A percentile compares a stretch with the other conserved stretches of the same genome.
Evolutionary conservation across 2,113 vertebrate species (phyloP).

Genomic region (Sorex fumeus): DNA sequence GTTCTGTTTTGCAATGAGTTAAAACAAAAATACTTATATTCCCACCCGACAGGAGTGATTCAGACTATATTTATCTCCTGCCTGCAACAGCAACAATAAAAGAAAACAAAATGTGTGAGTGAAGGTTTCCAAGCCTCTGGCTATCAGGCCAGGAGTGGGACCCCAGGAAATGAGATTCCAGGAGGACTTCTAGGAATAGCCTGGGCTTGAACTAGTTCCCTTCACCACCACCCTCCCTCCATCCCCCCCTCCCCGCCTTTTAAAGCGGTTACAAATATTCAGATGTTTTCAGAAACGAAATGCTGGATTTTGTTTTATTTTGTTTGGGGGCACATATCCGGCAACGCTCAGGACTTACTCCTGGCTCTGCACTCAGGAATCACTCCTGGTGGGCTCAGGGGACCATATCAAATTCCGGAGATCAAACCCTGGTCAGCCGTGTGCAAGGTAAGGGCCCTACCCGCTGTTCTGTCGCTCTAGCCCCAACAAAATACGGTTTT

Average conservation of each 20-base stretch:
- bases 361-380: too few species aligned
- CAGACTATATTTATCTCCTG: neutral
- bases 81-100: neutral
- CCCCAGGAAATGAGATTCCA: neutral
- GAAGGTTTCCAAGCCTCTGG: neutral
- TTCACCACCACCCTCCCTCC: too few species aligned
- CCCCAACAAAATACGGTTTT: too few species aligned
- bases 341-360: too few species aligned
- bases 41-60: slow-evolving; percentile 12
- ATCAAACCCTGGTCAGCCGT: too few species aligned
- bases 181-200: too few species aligned
- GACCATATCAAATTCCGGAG: too few species aligned
- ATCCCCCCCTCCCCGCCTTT: neutral
- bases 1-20: neutral
- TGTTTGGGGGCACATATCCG: too few species aligned
- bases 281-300: slow-evolving; percentile 99
- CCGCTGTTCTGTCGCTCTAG: too few species aligned
- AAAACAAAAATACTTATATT: neutral
- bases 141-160: neutral
- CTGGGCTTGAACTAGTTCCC: neutral
- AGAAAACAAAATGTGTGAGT: neutral
- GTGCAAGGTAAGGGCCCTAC: too few species aligned
- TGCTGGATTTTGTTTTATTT: slow-evolving; percentile 87
- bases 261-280: slow-evolving; percentile 92
- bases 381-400: too few species aligned